phyloP scores from a whole-genome alignment of 2,797 vertebrate genomes.

The Margarornis squamiger region DNA sequence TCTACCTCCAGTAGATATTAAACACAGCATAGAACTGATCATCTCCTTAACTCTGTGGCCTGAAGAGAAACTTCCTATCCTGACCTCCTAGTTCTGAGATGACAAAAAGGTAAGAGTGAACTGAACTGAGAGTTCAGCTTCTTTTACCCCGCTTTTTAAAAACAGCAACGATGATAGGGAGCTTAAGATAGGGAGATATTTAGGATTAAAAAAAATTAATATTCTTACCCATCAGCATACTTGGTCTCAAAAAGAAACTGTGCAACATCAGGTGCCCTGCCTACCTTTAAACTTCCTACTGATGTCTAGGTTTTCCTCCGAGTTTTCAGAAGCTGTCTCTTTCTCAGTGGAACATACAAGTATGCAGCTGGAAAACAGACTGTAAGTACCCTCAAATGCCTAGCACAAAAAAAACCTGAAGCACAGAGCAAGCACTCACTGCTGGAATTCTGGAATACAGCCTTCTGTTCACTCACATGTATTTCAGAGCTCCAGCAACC shows the following conservation, averaged over 20 bases:
- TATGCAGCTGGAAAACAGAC: neutral
- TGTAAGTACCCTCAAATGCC: fast-evolving
- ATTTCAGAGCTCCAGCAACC: neutral
- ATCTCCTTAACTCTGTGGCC: neutral
- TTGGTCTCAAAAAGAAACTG: neutral
- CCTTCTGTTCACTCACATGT: neutral
- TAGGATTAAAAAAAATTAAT: neutral
- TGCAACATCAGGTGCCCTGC: neutral
- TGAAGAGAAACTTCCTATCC: neutral
- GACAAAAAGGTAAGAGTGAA: neutral
- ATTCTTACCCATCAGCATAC: neutral
- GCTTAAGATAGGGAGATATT: neutral
- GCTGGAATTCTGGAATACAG: neutral
- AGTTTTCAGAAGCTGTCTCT: neutral
- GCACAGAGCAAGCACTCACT: neutral
- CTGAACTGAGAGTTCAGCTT: neutral
- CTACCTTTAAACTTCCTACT: neutral
- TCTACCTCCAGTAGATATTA: neutral
- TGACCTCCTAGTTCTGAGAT: neutral
- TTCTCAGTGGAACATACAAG: neutral
- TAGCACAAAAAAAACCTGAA: neutral
- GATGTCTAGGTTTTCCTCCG: neutral
- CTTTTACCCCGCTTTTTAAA: neutral
- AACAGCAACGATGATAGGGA: neutral
- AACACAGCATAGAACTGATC: neutral